phyloP scores from a whole-genome alignment of 2,888 invertebrate genomes.

The Spicauda simplicius region DNA sequence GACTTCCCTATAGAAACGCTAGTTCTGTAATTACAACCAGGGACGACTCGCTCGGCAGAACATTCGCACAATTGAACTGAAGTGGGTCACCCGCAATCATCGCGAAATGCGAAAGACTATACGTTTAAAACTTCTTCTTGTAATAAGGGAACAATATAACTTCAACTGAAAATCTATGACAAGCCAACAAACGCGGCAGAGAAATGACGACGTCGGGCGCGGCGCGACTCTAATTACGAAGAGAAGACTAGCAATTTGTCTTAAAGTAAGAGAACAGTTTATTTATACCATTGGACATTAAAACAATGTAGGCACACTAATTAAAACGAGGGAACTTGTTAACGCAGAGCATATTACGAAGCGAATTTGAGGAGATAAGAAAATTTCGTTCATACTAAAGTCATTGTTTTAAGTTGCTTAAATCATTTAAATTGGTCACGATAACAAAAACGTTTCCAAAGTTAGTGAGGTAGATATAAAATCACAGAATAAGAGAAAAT shows the following conservation, averaged over 20 bases:
- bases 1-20: constrained; percentile 7
- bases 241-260: constrained; percentile 50
- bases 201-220: constrained; percentile 49
- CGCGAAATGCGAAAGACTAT: constrained; percentile 30
- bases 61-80: constrained; percentile 31
- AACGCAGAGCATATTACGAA: constrained; percentile 22
- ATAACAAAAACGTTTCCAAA: constrained; percentile 8
- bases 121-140: constrained; percentile 31
- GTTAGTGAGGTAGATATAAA: constrained; percentile 1
- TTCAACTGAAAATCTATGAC: constrained; percentile 39
- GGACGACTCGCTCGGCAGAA: constrained; percentile 15
- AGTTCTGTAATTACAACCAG: constrained; percentile 28
- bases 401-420: constrained; percentile 14
- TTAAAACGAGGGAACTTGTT: constrained; percentile 36
- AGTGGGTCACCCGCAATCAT: constrained; percentile 27
- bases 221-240: constrained; percentile 54
- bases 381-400: constrained; percentile 15
- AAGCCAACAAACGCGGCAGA: constrained; percentile 46
- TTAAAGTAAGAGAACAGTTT: constrained; percentile 45
- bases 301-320: constrained; percentile 41
- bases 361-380: constrained; percentile 23
- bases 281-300: constrained; percentile 43
- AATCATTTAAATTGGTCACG: constrained; percentile 19
- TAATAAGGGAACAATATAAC: constrained; percentile 40
- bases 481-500: not conserved